Evolutionary conservation across 2,113 vertebrate species (phyloP), one percentile per base, ranked within the genome.

Genomic region (Meleagris gallopavo): DNA sequence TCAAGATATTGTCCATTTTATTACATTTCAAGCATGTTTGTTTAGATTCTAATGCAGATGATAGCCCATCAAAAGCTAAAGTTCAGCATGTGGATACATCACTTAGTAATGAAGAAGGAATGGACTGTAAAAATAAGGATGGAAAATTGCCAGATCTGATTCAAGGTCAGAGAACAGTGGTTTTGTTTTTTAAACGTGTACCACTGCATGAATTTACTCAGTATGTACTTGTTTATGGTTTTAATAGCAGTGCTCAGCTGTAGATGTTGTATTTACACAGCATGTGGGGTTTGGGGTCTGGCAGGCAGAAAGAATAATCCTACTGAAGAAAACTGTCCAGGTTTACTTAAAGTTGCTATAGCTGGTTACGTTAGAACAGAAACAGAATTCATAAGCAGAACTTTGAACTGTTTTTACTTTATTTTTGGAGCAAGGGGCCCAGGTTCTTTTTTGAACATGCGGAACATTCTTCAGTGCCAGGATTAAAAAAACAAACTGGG

Each of bases 31-130:
- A 88, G 22, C 13, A 7, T 92, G 20, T 95, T 85, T 88, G 27
- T 92, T 84, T 93, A 93, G 87, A 41, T 94, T 30, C 19, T 46
- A 36, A 13, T 82, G 66, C 57, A 79, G 87, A 87, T 62, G 89
- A 78, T 61, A 89, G 34, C 43, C 52, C 81, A 72, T 87, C 77
- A 46, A 92, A 89, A 82, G 77, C 87, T 67, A 92, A 95, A 89
- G 40, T 92, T 92, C 94, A 94, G 66, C 81, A 87, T 30, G 19
- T 95, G 61, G 87, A 89, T 72, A 16, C 0, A 0, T 40, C 46
- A 6, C 40, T 72, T 61, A 65, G 22, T 60, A 82, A 67, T 21
- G 55, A 82, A n/a, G 70, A 55, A 50, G 60, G 81, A 43, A 4
- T 54, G 65, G 70, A 60, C 13, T 50, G 46, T 55, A 55, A 78